phyloP scores from a whole-genome alignment of 2,797 vertebrate genomes.

The Vipera ursinii region DNA sequence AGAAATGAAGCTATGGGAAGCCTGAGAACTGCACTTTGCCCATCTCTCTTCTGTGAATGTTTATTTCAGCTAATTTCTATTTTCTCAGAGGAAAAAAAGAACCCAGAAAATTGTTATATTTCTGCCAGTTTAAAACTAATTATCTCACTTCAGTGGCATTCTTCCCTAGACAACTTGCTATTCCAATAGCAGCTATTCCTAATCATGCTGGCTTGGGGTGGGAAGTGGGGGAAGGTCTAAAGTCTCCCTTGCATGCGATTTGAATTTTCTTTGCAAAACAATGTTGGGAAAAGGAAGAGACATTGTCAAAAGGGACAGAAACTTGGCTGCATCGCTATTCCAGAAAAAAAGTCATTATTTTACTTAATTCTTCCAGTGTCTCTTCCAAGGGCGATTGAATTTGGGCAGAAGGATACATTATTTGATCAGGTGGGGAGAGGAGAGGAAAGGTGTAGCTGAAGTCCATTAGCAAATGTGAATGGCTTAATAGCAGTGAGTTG shows the following conservation, averaged over 20 bases:
- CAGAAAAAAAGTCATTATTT: not conserved
- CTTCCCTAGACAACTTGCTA: not conserved
- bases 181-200: not conserved
- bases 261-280: not conserved
- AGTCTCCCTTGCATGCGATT: not conserved
- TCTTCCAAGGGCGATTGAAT: not conserved
- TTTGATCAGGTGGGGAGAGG: rapidly evolving
- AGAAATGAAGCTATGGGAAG: not conserved
- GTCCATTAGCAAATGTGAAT: constrained; percentile 6
- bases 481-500: not conserved
- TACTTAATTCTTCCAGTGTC: not conserved
- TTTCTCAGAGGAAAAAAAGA: not conserved
- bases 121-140: not conserved
- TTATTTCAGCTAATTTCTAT: not conserved
- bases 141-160: not conserved
- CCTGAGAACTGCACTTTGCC: not conserved
- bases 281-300: not conserved
- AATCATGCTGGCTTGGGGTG: not conserved
- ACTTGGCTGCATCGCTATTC: not conserved
- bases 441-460: not conserved
- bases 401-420: not conserved
- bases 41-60: not conserved
- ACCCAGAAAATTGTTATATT: not conserved
- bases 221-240: not conserved
- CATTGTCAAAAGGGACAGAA: not conserved